Evolutionary conservation across 1,140 invertebrate genomes (phyloP), one percentile per base, ranked within the genome.

Genomic region (Tetragnatha versicolor): DNA sequence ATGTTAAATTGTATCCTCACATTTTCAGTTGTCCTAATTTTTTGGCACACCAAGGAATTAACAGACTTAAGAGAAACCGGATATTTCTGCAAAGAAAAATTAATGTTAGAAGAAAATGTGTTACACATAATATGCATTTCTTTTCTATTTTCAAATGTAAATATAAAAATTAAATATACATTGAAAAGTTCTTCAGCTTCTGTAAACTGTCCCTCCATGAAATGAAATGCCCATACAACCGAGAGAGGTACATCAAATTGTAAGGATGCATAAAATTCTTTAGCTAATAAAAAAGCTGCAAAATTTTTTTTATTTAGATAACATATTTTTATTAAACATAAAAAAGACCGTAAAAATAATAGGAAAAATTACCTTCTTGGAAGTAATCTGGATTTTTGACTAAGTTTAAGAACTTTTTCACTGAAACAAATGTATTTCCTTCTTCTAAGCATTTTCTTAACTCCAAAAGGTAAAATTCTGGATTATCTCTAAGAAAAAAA

Each of bases 191-290:
- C 29, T 37, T 77, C 45, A 39, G 73, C 73, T 29, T 66, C 61
- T 66, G 25, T 22, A 55, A 29, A 65, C 25, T 53, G 22, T 53
- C 45, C 73, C 37, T 53, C 42, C 33, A 77, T 37, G 31, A 77
- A 65, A 66, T 77, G 37, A 55, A 31, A 65, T 17, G 47, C 45
- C 73, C 73, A 77, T 17, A 77, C 33, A 27, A 77, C 47, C 7
- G 73, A 65, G 20, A 55, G 45, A 65, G 60, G 73, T 9, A 53
- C 27, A 66, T 53, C 73, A 53, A 66, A 77, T 5, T 77, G 51
- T 17, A 66, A 3, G 5, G 51, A 5, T n/a, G 51, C 29, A 14
- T 37, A 29, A 22, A 53, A 77, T 27, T 20, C 7, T 7, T 77
- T 10, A 17, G 73, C 73, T 31, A 77, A 22, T 55, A 20, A 9